phyloP scores from a whole-genome alignment of 2,797 vertebrate species.

The Cyclura pinguis region DNA sequence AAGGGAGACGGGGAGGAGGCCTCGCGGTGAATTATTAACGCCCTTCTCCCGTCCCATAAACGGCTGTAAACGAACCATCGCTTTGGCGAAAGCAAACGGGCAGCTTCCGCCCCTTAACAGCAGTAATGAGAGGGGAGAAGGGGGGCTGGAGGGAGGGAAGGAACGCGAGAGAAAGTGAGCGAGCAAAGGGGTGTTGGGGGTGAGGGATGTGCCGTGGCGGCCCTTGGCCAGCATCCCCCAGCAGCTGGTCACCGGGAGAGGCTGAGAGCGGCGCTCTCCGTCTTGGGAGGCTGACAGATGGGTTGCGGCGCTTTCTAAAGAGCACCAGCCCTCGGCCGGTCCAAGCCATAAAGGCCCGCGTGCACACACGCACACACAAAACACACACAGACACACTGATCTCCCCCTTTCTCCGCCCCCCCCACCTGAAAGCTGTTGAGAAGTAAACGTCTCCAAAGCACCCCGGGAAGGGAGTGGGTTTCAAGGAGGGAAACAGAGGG shows the following conservation, averaged over 20 bases:
- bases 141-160: neutral
- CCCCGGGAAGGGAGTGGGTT: neutral
- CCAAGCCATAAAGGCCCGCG: neutral
- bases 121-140: neutral
- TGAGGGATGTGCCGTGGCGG: constrained; percentile 72
- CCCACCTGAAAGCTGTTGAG: neutral
- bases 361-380: too few species aligned
- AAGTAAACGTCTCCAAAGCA: too few species aligned
- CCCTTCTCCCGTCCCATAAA: constrained; percentile 75
- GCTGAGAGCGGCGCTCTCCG: constrained; percentile 78
- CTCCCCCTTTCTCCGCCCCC: neutral
- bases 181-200: too few species aligned
- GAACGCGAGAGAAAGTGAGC: too few species aligned
- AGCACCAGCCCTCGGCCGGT: constrained; percentile 26
- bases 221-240: constrained; percentile 80
- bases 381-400: too few species aligned
- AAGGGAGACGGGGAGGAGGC: neutral
- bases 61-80: constrained; percentile 89
- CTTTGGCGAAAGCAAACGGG: constrained; percentile 86
- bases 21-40: constrained; percentile 86
- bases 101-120: constrained; percentile 82
- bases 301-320: constrained; percentile 82
- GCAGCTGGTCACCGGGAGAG: constrained; percentile 93
- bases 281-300: constrained; percentile 90
- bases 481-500: neutral